Evolutionary conservation across 1,140 invertebrate species (phyloP).

Genomic region (Cryptotermes secundus): DNA sequence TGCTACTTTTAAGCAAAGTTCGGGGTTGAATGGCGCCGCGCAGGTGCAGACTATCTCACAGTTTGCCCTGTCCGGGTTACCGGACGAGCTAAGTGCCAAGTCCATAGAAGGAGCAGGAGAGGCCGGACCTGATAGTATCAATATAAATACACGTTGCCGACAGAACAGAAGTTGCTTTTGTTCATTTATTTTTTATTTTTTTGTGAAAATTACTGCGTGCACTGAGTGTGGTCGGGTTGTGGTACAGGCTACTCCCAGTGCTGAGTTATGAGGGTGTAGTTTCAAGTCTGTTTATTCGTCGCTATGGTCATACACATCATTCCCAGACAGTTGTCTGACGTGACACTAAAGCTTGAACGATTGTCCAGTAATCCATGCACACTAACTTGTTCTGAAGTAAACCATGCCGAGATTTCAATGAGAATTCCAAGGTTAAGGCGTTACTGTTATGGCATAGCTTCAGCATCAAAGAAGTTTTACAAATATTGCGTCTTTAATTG

Average conservation of each 20-base stretch:
- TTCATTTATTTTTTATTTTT: background rate
- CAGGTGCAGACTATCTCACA: background rate
- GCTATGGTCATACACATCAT: background rate
- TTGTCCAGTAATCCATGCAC: too few relatives aligned
- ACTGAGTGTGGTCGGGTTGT: background rate
- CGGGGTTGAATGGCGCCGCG: background rate
- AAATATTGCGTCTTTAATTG: too few relatives aligned
- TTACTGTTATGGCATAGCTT: too few relatives aligned
- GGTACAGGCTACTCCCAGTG: background rate
- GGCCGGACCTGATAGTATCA: background rate
- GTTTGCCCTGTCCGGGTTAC: too few relatives aligned
- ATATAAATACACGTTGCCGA: conserved; percentile 1
- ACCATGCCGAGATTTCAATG: too few relatives aligned
- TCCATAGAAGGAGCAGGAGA: background rate
- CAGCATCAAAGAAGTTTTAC: too few relatives aligned
- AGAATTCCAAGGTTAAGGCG: too few relatives aligned
- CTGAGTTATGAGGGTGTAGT: conserved; percentile 1
- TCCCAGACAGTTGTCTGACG: too few relatives aligned
- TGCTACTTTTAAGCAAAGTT: background rate
- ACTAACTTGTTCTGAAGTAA: too few relatives aligned
- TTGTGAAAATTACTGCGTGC: conserved; percentile 11
- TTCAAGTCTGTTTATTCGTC: background rate
- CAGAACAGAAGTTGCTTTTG: background rate
- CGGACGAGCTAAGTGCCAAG: background rate
- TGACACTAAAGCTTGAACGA: too few relatives aligned